Evolutionary conservation across 2,113 vertebrate species (phyloP), one percentile per base, ranked within the genome.

Genomic region (Mormyrus iriodes): DNA sequence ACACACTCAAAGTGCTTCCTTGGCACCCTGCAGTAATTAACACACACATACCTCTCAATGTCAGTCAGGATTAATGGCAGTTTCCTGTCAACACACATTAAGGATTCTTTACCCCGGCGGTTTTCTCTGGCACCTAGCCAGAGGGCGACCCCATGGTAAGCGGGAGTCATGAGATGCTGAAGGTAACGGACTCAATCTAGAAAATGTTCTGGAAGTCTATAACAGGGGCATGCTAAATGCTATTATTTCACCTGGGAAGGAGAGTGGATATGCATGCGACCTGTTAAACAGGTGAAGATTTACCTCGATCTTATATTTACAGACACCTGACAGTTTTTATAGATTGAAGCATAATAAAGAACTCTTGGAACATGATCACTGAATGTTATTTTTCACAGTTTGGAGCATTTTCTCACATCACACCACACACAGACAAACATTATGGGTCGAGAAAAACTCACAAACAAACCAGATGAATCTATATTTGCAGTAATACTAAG

Each of bases 31-130:
- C 49, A 44, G 55, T 58, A 87, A 61, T 61, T 87, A 35, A 53
- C 55, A 65, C 24, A 61, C 27, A 65, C 53, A 65, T 65, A 35
- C 39, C 85, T 86, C 24, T 17, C 24, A 6, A 53, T 53, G n/a
- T 86, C 85, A 86, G n/a, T 86, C 85, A 53, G 48, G 12, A 52
- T 52, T 84, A 84, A 84, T n/a, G 39, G 44, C 82, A 84, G 44
- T 39, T 84, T 12, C 82, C 39, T 44, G 82, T 53, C 49, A 86
- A 51, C 49, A 49, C 31, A 35, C 51, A 86, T 27, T 52, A 53
- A 19, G 83, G 44, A 53, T 39, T 52, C n/a, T 86, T n/a, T 53
- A 5, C 49, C 21, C 24, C 21, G 48, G 49, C n/a, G 12, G 48
- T 27, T 31, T 35, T 86, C 19, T 31, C 51, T 21, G 44, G 85